Evolutionary conservation across 2,113 vertebrate species (phyloP).

Genomic region (Passer domesticus): DNA sequence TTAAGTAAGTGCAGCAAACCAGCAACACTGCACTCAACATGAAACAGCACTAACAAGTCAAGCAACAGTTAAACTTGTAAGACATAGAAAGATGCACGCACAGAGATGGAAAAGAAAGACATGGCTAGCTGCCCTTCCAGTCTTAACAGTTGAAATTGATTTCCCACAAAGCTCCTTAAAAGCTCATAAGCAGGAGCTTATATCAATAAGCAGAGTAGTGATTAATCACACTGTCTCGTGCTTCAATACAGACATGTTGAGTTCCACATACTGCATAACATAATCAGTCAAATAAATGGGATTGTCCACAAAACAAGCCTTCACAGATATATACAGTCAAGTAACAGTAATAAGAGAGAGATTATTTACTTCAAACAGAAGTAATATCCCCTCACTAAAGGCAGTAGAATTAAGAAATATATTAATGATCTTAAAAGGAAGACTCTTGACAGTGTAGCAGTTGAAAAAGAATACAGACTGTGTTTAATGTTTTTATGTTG

Average conservation of each 20-base stretch:
- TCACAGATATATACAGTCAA: neutral
- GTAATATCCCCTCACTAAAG: neutral
- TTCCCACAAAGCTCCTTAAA: neutral
- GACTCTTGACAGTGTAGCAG: neutral
- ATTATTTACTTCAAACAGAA: neutral
- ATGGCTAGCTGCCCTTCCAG: neutral
- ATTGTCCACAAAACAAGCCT: rapidly evolving
- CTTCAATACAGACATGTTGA: neutral
- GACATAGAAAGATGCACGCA: neutral
- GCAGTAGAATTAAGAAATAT: neutral
- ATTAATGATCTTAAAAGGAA: neutral
- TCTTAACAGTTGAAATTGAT: neutral
- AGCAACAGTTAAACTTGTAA: neutral
- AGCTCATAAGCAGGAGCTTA: neutral
- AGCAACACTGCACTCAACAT: neutral
- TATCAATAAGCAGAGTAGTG: neutral
- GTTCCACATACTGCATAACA: neutral
- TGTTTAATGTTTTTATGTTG: neutral
- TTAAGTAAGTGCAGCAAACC: neutral
- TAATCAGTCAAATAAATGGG: neutral
- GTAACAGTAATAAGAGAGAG: neutral
- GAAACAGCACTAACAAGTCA: neutral
- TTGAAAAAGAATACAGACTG: neutral
- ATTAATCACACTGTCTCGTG: neutral
- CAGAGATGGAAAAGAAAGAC: neutral